Evolutionary conservation across 2,113 vertebrate genomes (phyloP), one percentile per base, ranked within the genome.

Genomic region (Gadus chalcogrammus): DNA sequence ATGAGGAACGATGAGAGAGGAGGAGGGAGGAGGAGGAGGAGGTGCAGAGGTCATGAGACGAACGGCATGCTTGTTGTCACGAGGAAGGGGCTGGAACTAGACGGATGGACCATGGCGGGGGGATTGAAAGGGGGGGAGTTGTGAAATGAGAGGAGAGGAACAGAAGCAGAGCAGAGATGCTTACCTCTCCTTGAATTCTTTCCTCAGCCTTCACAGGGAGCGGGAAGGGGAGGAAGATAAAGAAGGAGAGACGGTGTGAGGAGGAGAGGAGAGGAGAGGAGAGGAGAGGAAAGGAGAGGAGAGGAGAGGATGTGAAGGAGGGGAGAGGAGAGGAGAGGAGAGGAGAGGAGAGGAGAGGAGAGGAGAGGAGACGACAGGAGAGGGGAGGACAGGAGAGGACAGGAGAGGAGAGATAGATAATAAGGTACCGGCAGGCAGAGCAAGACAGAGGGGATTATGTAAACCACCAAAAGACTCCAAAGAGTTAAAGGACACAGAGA

Each of bases 171-270:
- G 31, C 31, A 35, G 31, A 35, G 52, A 53, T 18, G 77, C 91
- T 91, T 90, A 98, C 97, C 94, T 99, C 97, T 5, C 96, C 96
- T 77, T 99, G 97, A 91, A 98, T 96, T 94, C 94, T 96, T 88
- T 99, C 96, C 93, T 99, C 96, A 87, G 96, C 95, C 97, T 99
- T 92, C 60, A 74, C 74, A 70, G 89, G 91, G 86, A 90, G 20
- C 3, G 66, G 75, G 31, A 35, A 35, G 31, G 67, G 59, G 79
- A 81, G 88, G 88, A 77, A 83, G 83, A 94, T 87, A 93, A 81
- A 90, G 62, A 78, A 65, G 55, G 53, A 72, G 13, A 56, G 13
- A 56, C 20, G 61, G 42, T 65, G 48, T 42, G 55, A 70, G 70
- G 75, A 4, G 55, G 13, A 61, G 58, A 59, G 7, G 31, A 61